Conservation (phyloP, 2,797 vertebrate species). For the Crenuchus spilurus region DNA sequence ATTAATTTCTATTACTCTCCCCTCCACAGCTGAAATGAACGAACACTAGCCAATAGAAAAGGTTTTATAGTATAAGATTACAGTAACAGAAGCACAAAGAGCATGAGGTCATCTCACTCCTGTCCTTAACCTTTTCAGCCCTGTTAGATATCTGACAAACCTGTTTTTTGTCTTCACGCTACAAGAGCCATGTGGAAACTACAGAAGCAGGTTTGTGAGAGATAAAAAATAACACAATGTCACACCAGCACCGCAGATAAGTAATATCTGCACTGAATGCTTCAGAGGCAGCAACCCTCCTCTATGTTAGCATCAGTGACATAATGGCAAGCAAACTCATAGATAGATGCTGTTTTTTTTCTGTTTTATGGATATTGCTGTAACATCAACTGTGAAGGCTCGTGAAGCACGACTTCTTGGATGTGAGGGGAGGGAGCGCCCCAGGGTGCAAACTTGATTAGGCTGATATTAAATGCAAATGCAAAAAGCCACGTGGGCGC, state of each 20-base stretch:
- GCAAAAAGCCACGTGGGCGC: conserved; percentile 2
- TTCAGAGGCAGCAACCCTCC: not conserved
- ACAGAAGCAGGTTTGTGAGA: conserved; percentile 2
- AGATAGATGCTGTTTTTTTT: not conserved
- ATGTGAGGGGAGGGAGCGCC: conserved; percentile 6
- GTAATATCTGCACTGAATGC: not conserved
- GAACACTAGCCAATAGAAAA: conserved; percentile 13
- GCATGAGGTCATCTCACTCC: conserved; percentile 16
- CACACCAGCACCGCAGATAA: not conserved
- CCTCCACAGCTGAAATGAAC: conserved; percentile 28
- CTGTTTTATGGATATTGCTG: conserved; percentile 12
- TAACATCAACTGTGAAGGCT: conserved; percentile 11
- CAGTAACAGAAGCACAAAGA: conserved; percentile 19
- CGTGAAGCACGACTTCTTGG: not conserved
- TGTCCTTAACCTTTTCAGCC: not conserved
- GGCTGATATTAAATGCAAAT: conserved; percentile 46
- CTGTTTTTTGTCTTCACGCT: not conserved
- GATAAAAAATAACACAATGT: not conserved
- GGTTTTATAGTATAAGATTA: conserved; percentile 20
- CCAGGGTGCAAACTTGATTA: conserved; percentile 29
- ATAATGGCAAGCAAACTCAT: not conserved
- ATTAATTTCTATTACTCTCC: conserved; percentile 39
- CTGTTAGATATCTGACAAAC: not conserved
- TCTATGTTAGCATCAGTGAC: not conserved
- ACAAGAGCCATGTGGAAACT: not conserved